Conservation (phyloP, 2,797 vertebrate genomes). For the Buceros bicornis region DNA sequence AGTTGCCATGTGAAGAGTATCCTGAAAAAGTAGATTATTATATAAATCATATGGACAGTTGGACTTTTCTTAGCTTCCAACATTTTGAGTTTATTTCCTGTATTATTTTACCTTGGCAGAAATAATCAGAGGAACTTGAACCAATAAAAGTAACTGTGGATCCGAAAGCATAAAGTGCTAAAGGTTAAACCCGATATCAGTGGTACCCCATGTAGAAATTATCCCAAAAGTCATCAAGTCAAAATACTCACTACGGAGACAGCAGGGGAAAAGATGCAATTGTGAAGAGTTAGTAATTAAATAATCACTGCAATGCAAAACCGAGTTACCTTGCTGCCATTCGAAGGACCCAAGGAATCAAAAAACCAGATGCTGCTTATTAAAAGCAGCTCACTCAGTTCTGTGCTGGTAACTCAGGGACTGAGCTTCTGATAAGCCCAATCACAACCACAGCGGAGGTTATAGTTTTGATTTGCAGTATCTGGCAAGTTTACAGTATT, state of each 20-base stretch:
- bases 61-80: background rate
- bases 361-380: background rate
- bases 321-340: background rate
- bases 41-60: background rate
- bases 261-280: background rate
- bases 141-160: background rate
- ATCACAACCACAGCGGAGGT: background rate
- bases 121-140: background rate
- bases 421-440: background rate
- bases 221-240: background rate
- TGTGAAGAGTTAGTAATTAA: background rate
- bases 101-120: background rate
- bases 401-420: background rate
- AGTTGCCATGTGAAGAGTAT: background rate
- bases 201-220: background rate
- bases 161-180: background rate
- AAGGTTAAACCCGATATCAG: background rate
- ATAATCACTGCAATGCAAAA: background rate
- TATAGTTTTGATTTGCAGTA: background rate
- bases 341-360: background rate
- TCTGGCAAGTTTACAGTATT: background rate
- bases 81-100: background rate
- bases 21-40: background rate
- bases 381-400: background rate
- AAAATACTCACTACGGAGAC: background rate